Evolutionary conservation across 2,888 invertebrate genomes (phyloP).

Genomic region (Apotomis turbidana): DNA sequence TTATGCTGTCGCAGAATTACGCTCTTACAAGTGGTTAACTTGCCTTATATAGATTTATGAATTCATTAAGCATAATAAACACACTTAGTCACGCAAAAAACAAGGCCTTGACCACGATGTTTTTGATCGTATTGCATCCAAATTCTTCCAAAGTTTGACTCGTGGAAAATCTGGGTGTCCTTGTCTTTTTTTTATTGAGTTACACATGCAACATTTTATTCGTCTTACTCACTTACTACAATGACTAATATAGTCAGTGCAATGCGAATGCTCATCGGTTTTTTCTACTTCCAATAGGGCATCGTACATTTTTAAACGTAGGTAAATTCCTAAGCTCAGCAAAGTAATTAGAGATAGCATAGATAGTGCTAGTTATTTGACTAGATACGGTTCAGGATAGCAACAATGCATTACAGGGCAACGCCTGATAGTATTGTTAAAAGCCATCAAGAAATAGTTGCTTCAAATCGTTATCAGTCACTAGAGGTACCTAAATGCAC

Average conservation of each 20-base stretch:
- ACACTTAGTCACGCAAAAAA: slow-evolving; percentile 8
- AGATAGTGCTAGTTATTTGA: slow-evolving; percentile 2
- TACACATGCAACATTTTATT: background rate
- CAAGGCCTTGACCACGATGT: background rate
- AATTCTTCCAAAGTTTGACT: background rate
- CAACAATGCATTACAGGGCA: slow-evolving; percentile 45
- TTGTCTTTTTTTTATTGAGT: too few species aligned
- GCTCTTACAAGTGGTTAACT: slow-evolving; percentile 7
- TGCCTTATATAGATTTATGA: slow-evolving; percentile 8
- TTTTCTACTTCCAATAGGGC: too few species aligned
- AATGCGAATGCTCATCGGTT: too few species aligned
- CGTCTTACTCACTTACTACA: too few species aligned
- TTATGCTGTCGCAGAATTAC: background rate
- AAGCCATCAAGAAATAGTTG: slow-evolving; percentile 27
- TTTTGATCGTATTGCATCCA: background rate
- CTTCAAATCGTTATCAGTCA: slow-evolving; percentile 32
- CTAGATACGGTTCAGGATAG: slow-evolving; percentile 22
- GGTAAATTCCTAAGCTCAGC: too few species aligned
- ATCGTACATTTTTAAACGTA: too few species aligned
- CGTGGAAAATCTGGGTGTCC: too few species aligned
- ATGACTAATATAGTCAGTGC: too few species aligned
- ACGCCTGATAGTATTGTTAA: slow-evolving; percentile 56
- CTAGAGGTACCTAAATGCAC: slow-evolving; percentile 16
- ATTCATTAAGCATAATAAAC: background rate
- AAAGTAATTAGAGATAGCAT: too few species aligned